Evolutionary conservation across 2,797 vertebrate species (phyloP), one percentile per base, ranked within the genome.

Genomic region (Rhodeus uyekii): DNA sequence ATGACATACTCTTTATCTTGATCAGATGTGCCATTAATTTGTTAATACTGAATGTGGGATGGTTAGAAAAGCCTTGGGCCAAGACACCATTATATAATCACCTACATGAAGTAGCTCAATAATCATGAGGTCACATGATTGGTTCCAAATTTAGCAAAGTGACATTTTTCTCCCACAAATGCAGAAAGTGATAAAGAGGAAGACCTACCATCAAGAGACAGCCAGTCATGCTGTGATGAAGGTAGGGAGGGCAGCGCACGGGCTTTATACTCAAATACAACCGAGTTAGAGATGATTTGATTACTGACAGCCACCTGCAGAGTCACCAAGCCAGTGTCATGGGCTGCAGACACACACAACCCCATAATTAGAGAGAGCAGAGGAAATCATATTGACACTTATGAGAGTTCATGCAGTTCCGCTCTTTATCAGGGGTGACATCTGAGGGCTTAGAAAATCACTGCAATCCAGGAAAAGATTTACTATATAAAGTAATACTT

Each of bases 181-280:
- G 24, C 14, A 50, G 22, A n/a, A 36, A 46, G 39, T 61, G 50
- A 61, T n/a, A 78, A 10, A 50, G 67, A 60, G 8, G 36, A 55
- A 79, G 60, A 80, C 96, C 87, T 96, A 99, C 98, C 98, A 10
- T 99, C 98, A 90, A 99, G 90, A 1, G 98, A 99, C 85, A 99
- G 96, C 98, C 98, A 99, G 94, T 99, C 98, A 80, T 99, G 98
- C 94, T 99, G 98, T 46, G 98, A 98, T 82, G 98, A 98, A 82
- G 98, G 98, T 91, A 99, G 96, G 44, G 96, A 96, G 80, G 98
- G 97, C 89, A 99, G 93, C 76, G 98, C 97, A 65, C 98, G 96
- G 53, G 98, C 97, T 93, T 99, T 99, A 91, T 99, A 99, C 91
- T 99, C 98, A 91, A 99, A 99, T 87, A 99, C 98, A 93, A 99